These are phyloP conservation scores for Perithous albicinctus DNA, from an alignment of 2,888 invertebrate species.

Conservation along the genomic window DNA sequence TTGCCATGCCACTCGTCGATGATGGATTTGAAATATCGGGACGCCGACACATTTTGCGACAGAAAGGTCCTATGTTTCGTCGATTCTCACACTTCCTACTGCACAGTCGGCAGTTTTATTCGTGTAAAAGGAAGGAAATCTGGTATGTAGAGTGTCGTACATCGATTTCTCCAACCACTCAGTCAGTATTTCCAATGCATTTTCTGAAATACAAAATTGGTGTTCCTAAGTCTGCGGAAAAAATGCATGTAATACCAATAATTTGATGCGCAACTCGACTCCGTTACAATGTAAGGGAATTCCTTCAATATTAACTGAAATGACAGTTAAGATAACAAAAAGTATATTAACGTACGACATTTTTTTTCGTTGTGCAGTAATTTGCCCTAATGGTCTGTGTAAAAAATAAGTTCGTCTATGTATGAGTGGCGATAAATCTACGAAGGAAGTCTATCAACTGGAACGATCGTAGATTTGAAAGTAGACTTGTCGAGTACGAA, in stretches of 20 bases:
- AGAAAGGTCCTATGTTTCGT: slow-evolving; percentile 33
- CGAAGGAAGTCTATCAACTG: no score
- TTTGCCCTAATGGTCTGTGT: not conserved
- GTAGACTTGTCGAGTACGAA: no score
- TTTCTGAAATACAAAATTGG: no score
- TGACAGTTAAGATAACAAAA: not conserved
- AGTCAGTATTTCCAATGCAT: no score
- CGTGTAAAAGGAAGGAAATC: slow-evolving; percentile 4
- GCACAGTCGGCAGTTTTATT: not conserved
- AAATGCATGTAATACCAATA: no score
- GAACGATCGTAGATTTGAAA: no score
- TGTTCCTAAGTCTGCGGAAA: no score
- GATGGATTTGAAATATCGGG: slow-evolving; percentile 62
- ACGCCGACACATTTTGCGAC: slow-evolving; percentile 53
- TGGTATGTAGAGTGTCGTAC: not conserved
- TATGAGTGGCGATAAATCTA: no score
- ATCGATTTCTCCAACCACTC: not conserved
- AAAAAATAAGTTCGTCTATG: no score
- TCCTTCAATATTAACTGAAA: not conserved
- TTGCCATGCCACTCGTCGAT: slow-evolving; percentile 39
- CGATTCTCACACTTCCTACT: slow-evolving; percentile 5
- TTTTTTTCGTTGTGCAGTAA: not conserved
- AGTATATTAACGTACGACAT: not conserved
- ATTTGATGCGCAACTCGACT: no score
- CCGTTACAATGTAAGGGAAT: not conserved